Evolutionary conservation across 2,797 vertebrate species (phyloP).

Genomic region (Betta splendens): DNA sequence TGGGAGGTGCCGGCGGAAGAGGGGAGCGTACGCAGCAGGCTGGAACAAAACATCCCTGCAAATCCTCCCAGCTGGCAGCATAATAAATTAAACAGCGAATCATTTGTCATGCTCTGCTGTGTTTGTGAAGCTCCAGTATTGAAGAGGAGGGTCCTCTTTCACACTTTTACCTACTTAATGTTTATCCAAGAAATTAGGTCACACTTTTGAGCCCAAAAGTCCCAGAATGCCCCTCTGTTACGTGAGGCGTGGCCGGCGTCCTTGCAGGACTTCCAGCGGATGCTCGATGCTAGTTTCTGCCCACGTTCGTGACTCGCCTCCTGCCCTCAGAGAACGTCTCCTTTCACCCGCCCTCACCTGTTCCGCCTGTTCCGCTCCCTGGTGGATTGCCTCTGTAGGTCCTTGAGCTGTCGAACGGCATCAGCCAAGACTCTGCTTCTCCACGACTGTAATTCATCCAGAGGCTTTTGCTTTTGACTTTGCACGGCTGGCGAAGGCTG

Average conservation of each 20-base stretch:
- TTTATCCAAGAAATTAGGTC: slow-evolving; percentile 53
- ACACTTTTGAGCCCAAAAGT: slow-evolving; percentile 28
- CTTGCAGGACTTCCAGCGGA: slow-evolving; percentile 34
- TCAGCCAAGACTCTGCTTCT: slow-evolving; percentile 26
- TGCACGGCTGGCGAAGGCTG: not conserved
- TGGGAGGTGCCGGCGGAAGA: slow-evolving; percentile 56
- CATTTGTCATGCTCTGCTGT: slow-evolving; percentile 78
- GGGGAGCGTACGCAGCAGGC: slow-evolving; percentile 60
- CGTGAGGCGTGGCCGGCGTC: slow-evolving; percentile 8
- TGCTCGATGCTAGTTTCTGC: slow-evolving; percentile 27
- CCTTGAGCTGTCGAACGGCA: slow-evolving; percentile 64
- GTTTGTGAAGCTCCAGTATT: slow-evolving; percentile 67
- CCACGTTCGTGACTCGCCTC: slow-evolving; percentile 44
- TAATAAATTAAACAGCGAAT: slow-evolving; percentile 78
- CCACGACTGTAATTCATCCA: slow-evolving; percentile 36
- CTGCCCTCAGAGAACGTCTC: slow-evolving; percentile 18
- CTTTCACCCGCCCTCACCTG: slow-evolving; percentile 14
- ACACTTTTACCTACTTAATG: slow-evolving; percentile 53
- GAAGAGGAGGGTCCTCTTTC: slow-evolving; percentile 59
- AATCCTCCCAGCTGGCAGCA: slow-evolving; percentile 71
- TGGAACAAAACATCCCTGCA: slow-evolving; percentile 74
- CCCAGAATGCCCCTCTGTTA: slow-evolving; percentile 21
- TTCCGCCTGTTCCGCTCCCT: slow-evolving; percentile 9
- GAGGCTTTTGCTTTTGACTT: not conserved
- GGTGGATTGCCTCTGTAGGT: slow-evolving; percentile 44